Base-by-base conservation (phyloP, 2,888 invertebrate genomes). In the Augochlorella aurata region DNA sequence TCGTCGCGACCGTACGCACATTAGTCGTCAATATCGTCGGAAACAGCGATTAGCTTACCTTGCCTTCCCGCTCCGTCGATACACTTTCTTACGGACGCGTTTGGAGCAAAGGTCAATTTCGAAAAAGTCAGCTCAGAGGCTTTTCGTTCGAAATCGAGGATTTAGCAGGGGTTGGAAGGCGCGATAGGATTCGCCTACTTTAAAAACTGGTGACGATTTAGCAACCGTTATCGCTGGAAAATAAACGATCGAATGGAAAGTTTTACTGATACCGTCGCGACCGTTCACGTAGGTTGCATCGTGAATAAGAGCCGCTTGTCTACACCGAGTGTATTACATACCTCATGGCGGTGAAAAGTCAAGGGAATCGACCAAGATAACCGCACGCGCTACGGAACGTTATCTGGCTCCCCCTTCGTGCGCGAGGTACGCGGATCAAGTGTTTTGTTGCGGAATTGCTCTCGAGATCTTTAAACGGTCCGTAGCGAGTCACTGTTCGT, bases 291-390 rank as follows among this genome's bases (percentile, higher is more conserved):
- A 58, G 73, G 24, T 72, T 70, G 74, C 69, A 65, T 65, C 66
- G 71, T 58, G 70, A 81, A 77, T 83, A 81, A 79, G 66, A 79
- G 74, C 73, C 70, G 73, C 67, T 73, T 77, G 68, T 74, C 75
- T 52, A 78, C 78, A 52, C n/a, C 12, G 58, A 24, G 66, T 45
- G 44, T 74, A 83, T 83, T 83, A 68, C 82, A 71, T 76, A 85
- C 83, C 75, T 71, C 74, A 72, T 58, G 67, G 74, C 79, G 81
- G 84, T 86, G 85, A 85, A 85, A 85, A 85, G 85, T 85, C 85
- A 86, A 85, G 83, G 86, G 70, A 85, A 84, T 86, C 74, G 81
- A 79, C 68, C 52, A 77, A 73, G 86, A 85, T 86, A 85, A 83
- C 77, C 75, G 67, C 81, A 73, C 79, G 83, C 77, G 74, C 72